Base-by-base conservation (phyloP, 1,140 invertebrate genomes). In the Conopomorpha cramerella region DNA sequence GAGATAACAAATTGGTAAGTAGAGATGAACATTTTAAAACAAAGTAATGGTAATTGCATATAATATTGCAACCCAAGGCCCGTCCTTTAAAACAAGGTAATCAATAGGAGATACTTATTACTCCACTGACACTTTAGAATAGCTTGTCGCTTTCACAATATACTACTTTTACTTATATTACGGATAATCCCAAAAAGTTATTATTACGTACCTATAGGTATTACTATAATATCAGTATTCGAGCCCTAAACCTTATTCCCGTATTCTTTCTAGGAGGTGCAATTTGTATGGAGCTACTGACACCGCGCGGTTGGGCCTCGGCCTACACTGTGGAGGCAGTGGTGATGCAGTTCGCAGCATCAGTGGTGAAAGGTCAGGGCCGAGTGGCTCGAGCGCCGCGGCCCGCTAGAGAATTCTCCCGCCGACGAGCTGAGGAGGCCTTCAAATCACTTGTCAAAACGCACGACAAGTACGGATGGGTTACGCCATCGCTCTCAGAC, bases 201-300 rank as follows among this genome's bases (percentile, higher is more conserved):
- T n/a, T n/a, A n/a, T n/a, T n/a, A n/a, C n/a, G n/a, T n/a, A n/a
- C n/a, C 2, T 27, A 27, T 27, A n/a, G 2, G 26, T 3, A n/a
- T 27, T 27, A 8, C 10, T n/a, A 27, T 27, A 12, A 2, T 8
- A 8, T 8, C 10, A 27, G 26, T 27, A 12, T 2, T 27, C 12
- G 12, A 27, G 26, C 12, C 12, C 10, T 12, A 27, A 8, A 30
- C 10, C 12, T 6, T 45, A 25, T 36, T 6, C 33, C 40, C 31
- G 40, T 18, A 31, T 29, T 8, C 17, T 34, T 45, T 46, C n/a
- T 39, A 72, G 73, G 92, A 31, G 92, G 95, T 15, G 95, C 95
- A 16, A 95, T 97, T 45, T 97, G 95, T 63, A 96, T 98, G 93
- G 95, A 98, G 62, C 74, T 98, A 32, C 77, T 98, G 2, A 98